phyloP scores from a whole-genome alignment of 2,113 vertebrate species.

The Danionella cerebrum region DNA sequence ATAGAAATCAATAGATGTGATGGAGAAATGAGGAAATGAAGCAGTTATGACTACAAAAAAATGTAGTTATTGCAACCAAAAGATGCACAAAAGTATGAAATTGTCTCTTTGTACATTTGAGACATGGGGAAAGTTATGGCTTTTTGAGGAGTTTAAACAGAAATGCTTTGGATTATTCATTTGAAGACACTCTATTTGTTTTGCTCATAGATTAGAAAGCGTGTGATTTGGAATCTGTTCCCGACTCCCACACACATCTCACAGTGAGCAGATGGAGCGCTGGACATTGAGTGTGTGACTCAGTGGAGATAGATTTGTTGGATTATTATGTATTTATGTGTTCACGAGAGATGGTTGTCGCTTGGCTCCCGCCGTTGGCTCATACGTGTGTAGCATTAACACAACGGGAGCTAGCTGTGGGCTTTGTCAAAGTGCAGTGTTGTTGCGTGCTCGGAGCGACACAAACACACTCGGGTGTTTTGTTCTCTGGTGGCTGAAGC shows the following conservation, averaged over 20 bases:
- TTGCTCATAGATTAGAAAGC: background rate
- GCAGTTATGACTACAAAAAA: too few relatives aligned
- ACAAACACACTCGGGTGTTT: background rate
- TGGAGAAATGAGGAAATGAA: too few relatives aligned
- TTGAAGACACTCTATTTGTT: background rate
- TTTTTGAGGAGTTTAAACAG: too few relatives aligned
- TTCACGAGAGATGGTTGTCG: conserved; percentile 20
- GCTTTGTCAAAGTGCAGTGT: background rate
- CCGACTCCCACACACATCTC: conserved; percentile 1
- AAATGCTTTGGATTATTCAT: background rate
- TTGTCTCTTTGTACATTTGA: too few relatives aligned
- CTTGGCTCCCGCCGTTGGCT: conserved; percentile 33
- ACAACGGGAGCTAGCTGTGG: background rate
- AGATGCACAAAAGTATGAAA: too few relatives aligned
- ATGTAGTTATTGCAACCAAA: too few relatives aligned
- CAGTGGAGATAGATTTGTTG: conserved; percentile 24
- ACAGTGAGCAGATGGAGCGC: conserved; percentile 28
- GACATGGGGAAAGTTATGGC: too few relatives aligned
- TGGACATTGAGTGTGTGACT: conserved; percentile 26
- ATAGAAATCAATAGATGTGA: too few relatives aligned
- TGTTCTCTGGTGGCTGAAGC: background rate
- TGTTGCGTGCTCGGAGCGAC: background rate
- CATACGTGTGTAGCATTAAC: conserved; percentile 1
- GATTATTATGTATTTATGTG: conserved; percentile 35
- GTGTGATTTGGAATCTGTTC: background rate